Evolutionary conservation across 2,113 vertebrate species (phyloP), one percentile per base, ranked within the genome.

Genomic region (Varanus salvator): DNA sequence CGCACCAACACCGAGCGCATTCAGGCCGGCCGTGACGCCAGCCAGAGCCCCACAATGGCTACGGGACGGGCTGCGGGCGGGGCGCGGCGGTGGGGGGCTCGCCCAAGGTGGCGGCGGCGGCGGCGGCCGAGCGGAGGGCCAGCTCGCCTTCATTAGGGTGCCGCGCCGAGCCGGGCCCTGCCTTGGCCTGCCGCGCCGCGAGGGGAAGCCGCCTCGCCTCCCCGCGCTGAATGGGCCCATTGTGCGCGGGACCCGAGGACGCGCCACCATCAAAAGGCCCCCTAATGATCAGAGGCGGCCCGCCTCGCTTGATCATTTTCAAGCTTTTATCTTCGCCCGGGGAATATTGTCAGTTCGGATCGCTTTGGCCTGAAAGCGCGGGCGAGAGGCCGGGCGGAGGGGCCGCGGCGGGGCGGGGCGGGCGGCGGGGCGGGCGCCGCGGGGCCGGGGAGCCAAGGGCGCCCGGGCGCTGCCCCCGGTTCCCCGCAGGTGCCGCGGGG

Each of bases 1-100:
- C 96, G 95, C 97, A 98, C 98, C 98, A 98, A 97, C 98, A 98
- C 96, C 97, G 96, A 97, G 97, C 98, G 98, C 97, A 98, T 98
- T 98, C 98, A 97, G 95, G 95, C 97, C 96, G 88, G 89, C 86
- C 48, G 89, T 93, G 95, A 94, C 95, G 95, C 91, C 95, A 97
- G 96, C 27, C 83, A 50, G 64, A 92, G 87, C 87, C 90, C 38
- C 64, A 72, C 71, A 85, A 90, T 89, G 27, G 64, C 44, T 93
- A 23, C 64, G 80, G 80, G 80, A 34, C 9, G 54, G 80, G 52
- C 5, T 80, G 5, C 27, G 23, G 82, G 76, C 68, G 50, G 77
- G 38, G 52, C 76, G 23, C 12, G 2, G 11, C 0, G 0, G 66
- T 6, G 38, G 12, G 77, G 7, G 25, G 77, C 17, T 3, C 4